Evolutionary conservation across 2,797 vertebrate genomes (phyloP), one percentile per base, ranked within the genome.

Genomic region (Falco rusticolus): DNA sequence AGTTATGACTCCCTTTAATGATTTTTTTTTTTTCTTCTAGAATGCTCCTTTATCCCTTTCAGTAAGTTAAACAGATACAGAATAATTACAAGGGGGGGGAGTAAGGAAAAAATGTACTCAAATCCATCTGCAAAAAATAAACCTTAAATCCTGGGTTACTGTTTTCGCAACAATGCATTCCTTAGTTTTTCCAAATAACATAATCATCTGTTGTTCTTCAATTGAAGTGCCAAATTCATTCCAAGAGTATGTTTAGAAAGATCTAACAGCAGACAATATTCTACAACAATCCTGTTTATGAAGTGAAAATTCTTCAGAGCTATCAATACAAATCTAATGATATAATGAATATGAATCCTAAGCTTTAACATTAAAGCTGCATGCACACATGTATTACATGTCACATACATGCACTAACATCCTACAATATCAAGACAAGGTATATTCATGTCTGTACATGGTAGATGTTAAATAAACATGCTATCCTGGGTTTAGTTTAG

Each of bases 371-470:
- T 37, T 53, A 71, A 50, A 90, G 71, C 45, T 89, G 37, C 71
- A 82, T 76, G 75, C 85, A 94, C 65, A 63, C 16, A 17, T 39
- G 41, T 17, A 43, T 34, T 82, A 51, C 41, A 95, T 68, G 61
- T 11, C 66, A 96, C 60, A 95, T 68, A 96, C 75, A 87, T 79
- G 69, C 84, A 97, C 41, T 34, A 91, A 74, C 53, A 86, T 43
- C 43, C 83, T 31, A 82, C 19, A 50, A 2, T 12, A 93, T 33
- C 59, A 91, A 51, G 28, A 66, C 66, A 78, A 72, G n/a, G 28
- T 16, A 82, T n/a, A 86, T 69, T 72, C 19, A 41, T 51, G 50
- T 33, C 85, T 71, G 64, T 45, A 95, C 21, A 79, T 1, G 91
- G 72, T 5, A 92, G 6, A 90, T 18, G 20, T 12, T 84, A 84